Conservation (phyloP, 2,113 vertebrate genomes). For the rat (Rattus norvegicus) region GRCr8 NC_086026.1:94070001-94070500, state of each 20-base stretch:
- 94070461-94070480: constrained; percentile 46
- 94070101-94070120: constrained; percentile 66
- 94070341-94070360: constrained; percentile 55
- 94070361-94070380: constrained; percentile 50
- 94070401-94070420: constrained; percentile 8
- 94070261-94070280: constrained; percentile 49
- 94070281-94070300: constrained; percentile 63
- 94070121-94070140: constrained; percentile 60
- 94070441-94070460: constrained; percentile 4
- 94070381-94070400: constrained; percentile 46
- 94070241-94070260: constrained; percentile 9
- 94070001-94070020: constrained; percentile 26
- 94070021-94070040: neutral
- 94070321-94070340: neutral
- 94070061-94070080: constrained; percentile 6
- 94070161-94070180: constrained; percentile 69
- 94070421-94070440: neutral
- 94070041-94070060: constrained; percentile 26
- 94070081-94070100: constrained; percentile 21
- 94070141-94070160: constrained; percentile 58
- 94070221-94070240: neutral
- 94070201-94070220: constrained; percentile 36
- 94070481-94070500: constrained; percentile 18
- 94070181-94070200: constrained; percentile 59
- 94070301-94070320: constrained; percentile 50